Evolutionary conservation across 2,888 invertebrate genomes (phyloP), one percentile per base, ranked within the genome.

Genomic region (Ecliptopera silaceata): DNA sequence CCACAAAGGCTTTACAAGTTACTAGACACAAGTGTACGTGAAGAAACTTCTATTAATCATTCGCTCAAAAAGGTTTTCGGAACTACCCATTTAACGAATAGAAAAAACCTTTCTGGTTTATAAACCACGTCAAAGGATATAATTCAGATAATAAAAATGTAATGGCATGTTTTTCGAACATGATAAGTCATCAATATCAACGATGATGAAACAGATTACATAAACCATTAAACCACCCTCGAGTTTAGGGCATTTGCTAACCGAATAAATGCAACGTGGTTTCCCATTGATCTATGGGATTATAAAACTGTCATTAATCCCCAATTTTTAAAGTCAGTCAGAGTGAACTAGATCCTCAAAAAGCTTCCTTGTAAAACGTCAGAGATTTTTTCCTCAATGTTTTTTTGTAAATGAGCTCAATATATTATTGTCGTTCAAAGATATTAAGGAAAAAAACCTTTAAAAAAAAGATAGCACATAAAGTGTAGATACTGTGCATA

Each of bases 1-100:
- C 65, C 66, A 80, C 79, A 79, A 79, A 79, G 69, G 60, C 67
- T 61, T 69, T 65, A 64, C 63, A 63, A 61, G 69, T 61, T 63
- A 64, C 65, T 65, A 64, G 63, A 64, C 63, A 68, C 53, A 42
- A 43, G 48, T 60, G 59, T 44, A 57, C 51, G 54, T 60, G 59
- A 64, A 13, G 22, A 8, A 20, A 59, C 54, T 66, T 59, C 60
- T 65, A 65, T 56, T 68, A 66, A 67, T 59, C 59, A 65, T 63
- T 61, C 31, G 22, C 10, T 47, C 59, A 63, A 65, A 65, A 63
- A 65, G 43, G 38, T 42, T 46, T 50, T 58, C 44, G 41, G 47
- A 26, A 49, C 50, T 59, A 42, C 48, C 46, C 46, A 59, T 36
- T 47, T 51, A n/a, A 51, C 53, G 38, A 41, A 49, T 61, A 22